These are phyloP conservation scores for Bombylius discolor DNA, from an alignment of 2,888 invertebrate species.

Conservation along the genomic window DNA sequence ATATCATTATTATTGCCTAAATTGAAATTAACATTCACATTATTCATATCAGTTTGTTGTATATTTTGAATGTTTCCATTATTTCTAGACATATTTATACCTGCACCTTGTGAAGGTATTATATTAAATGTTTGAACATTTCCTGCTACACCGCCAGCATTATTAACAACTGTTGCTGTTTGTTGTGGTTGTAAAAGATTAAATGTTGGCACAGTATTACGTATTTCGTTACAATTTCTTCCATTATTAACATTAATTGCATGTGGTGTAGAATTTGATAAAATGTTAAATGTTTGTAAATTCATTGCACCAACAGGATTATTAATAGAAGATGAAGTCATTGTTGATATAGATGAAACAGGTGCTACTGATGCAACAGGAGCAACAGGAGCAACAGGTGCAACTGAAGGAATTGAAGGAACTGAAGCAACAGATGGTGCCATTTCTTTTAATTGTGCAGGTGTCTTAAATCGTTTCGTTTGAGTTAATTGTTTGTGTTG, in stretches of 20 bases:
- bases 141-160: slow-evolving; percentile 1
- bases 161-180: slow-evolving; percentile 9
- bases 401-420: not conserved
- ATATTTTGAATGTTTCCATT: slow-evolving; percentile 1
- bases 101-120: slow-evolving; percentile 7
- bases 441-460: slow-evolving; percentile 11
- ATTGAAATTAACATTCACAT: slow-evolving; percentile 10
- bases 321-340: not conserved
- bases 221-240: slow-evolving; percentile 5
- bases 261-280: slow-evolving; percentile 7
- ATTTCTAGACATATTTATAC: not conserved
- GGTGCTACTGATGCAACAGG: not conserved
- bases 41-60: slow-evolving; percentile 2
- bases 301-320: slow-evolving; percentile 1
- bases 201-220: slow-evolving; percentile 10
- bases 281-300: slow-evolving; percentile 11
- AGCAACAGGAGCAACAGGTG: not conserved
- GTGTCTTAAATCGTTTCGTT: slow-evolving; percentile 9
- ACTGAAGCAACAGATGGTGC: not conserved
- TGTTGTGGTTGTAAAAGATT: slow-evolving; percentile 13
- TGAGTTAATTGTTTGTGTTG: not conserved
- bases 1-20: slow-evolving; percentile 7
- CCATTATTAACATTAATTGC: slow-evolving; percentile 4
- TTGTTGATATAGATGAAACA: not conserved
- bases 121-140: slow-evolving; percentile 12